Conservation (phyloP, 2,797 vertebrate genomes). For the Poeciliopsis turneri region DNA sequence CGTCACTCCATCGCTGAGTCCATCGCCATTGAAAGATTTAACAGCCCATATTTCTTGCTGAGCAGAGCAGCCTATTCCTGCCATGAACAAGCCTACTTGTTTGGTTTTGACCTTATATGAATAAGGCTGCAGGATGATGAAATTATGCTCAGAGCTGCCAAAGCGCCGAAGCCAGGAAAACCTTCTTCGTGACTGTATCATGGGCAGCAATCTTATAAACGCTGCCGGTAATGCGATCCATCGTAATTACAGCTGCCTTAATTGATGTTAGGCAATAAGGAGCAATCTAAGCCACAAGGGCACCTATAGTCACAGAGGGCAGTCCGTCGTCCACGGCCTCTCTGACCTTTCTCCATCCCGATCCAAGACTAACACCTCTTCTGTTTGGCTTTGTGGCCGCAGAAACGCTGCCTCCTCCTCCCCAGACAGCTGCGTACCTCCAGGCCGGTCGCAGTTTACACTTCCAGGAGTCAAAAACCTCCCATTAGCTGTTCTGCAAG, state of each 20-base stretch:
- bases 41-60: background rate
- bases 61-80: background rate
- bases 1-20: background rate
- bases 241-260: background rate
- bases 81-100: background rate
- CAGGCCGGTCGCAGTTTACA: conserved; percentile 51
- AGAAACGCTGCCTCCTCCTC: conserved; percentile 20
- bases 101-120: background rate
- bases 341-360: conserved; percentile 2
- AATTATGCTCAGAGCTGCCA: background rate
- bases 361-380: conserved; percentile 19
- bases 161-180: background rate
- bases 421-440: conserved; percentile 41
- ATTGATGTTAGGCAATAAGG: background rate
- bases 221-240: background rate
- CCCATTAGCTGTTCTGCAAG: conserved; percentile 28
- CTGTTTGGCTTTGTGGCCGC: conserved; percentile 13
- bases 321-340: background rate
- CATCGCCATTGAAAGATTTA: background rate
- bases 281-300: background rate
- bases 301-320: background rate
- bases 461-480: conserved; percentile 42
- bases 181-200: background rate
- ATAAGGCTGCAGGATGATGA: background rate
- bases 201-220: background rate